Evolutionary conservation across 2,113 vertebrate genomes (phyloP), one percentile per base, ranked within the genome.

Genomic region (Puntigrus tetrazona): DNA sequence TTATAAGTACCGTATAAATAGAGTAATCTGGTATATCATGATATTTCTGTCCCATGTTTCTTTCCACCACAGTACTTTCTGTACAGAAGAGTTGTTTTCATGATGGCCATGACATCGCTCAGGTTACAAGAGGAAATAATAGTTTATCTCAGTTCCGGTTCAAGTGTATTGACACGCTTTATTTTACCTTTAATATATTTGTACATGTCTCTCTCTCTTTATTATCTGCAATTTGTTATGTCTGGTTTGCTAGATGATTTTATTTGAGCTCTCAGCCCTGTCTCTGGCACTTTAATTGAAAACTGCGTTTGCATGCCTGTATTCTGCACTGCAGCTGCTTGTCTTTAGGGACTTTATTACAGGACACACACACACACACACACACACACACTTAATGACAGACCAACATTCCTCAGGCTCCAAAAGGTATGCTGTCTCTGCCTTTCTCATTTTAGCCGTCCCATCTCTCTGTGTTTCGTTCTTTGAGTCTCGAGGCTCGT

Each of bases 371-470:
- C 7, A 78, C 74, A 79, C 27, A 80, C 57, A 81, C 73, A 81
- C 70, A 59, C 11, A 41, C 34, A 41, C 34, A 41, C n/a, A 25
- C n/a, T 41, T 79, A 79, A 63, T 63, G 77, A 63, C n/a, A 63
- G 55, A 63, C 55, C 34, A 29, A 14, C 77, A 79, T 79, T 79
- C 57, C 55, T 63, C 55, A 11, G 52, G n/a, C 22, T 79, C 77
- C 3, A 7, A 79, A 79, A 79, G 57, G 77, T 85, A 22, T 76
- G 82, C 70, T 57, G 52, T 73, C 47, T 84, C 63, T 52, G 43
- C 59, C 45, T 29, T 55, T 16, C 34, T 78, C 22, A 29, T 55
- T 55, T 38, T 78, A 38, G 43, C 14, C 16, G 34, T 84, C 63
- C 63, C 25, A 3, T 73, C 47, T 82, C 50, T 57, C 29, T 52